These are phyloP conservation scores for Indicator maculatus DNA, from an alignment of 2,113 vertebrate species.

Conservation along the genomic window DNA sequence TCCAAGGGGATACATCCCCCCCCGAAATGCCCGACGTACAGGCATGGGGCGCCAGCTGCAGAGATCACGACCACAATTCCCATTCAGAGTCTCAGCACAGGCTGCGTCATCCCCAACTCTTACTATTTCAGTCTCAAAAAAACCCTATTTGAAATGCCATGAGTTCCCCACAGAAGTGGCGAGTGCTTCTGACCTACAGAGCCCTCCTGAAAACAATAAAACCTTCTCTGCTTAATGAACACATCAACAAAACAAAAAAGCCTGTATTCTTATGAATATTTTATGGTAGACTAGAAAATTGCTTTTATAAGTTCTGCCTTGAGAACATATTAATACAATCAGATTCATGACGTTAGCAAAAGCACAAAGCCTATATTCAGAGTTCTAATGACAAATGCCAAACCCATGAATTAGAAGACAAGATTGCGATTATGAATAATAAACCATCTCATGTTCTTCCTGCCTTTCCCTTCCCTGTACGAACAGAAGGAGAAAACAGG, in stretches of 20 bases:
- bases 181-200: constrained; percentile 67
- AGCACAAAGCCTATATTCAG: constrained; percentile 85
- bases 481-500: background rate
- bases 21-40: fast-evolving
- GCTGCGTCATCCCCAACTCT: constrained; percentile 63
- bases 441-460: constrained; percentile 3
- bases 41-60: background rate
- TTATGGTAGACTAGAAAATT: constrained; percentile 45
- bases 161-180: constrained; percentile 47
- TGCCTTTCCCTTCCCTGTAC: background rate
- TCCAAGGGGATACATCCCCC: background rate
- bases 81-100: constrained; percentile 20
- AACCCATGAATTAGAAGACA: constrained; percentile 25
- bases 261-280: constrained; percentile 62
- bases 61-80: constrained; percentile 14
- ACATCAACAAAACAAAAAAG: constrained; percentile 61
- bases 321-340: constrained; percentile 68
- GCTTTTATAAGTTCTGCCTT: constrained; percentile 63
- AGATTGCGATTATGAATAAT: constrained; percentile 36
- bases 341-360: constrained; percentile 73
- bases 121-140: constrained; percentile 61
- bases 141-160: constrained; percentile 38
- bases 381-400: constrained; percentile 8
- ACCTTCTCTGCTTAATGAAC: constrained; percentile 58
- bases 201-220: constrained; percentile 61